Evolutionary conservation across 1,140 invertebrate genomes (phyloP).

Genomic region (Holotrichia oblita): DNA sequence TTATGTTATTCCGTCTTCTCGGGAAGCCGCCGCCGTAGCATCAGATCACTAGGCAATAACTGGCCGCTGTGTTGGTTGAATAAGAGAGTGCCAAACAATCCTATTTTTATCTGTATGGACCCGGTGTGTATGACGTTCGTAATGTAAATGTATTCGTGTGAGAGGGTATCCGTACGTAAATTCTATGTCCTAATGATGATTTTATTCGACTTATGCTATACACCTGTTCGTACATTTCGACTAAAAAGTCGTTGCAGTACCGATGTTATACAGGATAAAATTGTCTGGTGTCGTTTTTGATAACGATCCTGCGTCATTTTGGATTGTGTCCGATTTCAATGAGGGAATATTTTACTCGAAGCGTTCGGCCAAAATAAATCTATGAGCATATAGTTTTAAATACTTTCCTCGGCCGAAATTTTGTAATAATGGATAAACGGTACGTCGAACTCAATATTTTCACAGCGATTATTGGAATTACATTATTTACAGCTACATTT

Average conservation of each 20-base stretch:
- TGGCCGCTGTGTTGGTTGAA: conserved; percentile 46
- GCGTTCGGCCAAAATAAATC: background rate
- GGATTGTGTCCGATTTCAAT: too few species aligned
- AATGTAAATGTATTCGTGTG: conserved; percentile 4
- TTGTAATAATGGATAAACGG: too few species aligned
- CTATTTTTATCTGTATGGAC: conserved; percentile 51
- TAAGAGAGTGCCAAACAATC: conserved; percentile 51
- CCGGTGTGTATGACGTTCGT: conserved; percentile 41
- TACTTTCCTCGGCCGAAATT: too few species aligned
- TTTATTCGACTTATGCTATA: background rate
- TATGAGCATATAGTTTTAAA: background rate
- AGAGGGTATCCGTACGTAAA: background rate
- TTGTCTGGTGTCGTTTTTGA: too few species aligned
- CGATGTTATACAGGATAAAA: too few species aligned
- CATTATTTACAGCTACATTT: too few species aligned
- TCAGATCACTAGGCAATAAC: conserved; percentile 45
- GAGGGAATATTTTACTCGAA: background rate
- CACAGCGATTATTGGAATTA: too few species aligned
- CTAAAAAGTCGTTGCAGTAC: background rate
- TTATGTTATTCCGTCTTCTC: background rate
- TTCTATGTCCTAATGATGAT: conserved; percentile 8
- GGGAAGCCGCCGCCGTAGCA: background rate
- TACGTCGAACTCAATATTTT: too few species aligned
- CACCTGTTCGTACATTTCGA: background rate
- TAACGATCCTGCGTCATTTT: too few species aligned